Percentiles rank a stretch among this genome's conserved stretches.
phyloP scores from a whole-genome alignment of 2,113 vertebrate genomes.

The Stegostoma tigrinum region DNA sequence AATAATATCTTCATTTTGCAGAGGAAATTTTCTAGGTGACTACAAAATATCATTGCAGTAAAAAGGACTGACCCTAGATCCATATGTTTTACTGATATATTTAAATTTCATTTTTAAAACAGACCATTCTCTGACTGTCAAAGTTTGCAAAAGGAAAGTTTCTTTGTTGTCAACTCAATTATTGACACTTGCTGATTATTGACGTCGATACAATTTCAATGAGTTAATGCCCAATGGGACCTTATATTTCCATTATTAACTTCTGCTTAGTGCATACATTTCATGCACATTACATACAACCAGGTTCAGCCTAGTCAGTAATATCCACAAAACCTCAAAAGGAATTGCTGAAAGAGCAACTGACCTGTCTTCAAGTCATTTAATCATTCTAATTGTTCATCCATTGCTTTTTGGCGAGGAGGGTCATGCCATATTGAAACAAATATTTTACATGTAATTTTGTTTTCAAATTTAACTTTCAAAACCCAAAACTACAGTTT shows the following conservation, averaged over 20 bases:
- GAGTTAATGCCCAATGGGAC: background rate
- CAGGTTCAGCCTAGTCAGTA: background rate
- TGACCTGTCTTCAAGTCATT: background rate
- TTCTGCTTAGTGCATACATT: background rate
- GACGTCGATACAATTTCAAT: background rate
- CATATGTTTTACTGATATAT: background rate
- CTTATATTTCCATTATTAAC: background rate
- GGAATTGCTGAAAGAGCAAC: background rate
- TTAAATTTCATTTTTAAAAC: background rate
- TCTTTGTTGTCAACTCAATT: too few species aligned
- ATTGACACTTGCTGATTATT: too few species aligned
- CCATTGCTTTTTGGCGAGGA: background rate
- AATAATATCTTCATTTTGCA: background rate
- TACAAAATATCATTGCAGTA: too few species aligned
- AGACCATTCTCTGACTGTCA: background rate
- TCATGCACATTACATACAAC: background rate
- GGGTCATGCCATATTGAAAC: background rate
- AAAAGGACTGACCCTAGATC: background rate
- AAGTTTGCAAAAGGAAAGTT: background rate
- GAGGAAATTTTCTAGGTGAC: background rate
- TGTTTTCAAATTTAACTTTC: background rate
- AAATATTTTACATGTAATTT: background rate
- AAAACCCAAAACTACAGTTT: background rate
- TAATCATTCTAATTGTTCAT: background rate
- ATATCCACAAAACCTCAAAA: background rate